phyloP scores from a whole-genome alignment of 2,113 vertebrate species.

The Beaufortia kweichowensis region DNA sequence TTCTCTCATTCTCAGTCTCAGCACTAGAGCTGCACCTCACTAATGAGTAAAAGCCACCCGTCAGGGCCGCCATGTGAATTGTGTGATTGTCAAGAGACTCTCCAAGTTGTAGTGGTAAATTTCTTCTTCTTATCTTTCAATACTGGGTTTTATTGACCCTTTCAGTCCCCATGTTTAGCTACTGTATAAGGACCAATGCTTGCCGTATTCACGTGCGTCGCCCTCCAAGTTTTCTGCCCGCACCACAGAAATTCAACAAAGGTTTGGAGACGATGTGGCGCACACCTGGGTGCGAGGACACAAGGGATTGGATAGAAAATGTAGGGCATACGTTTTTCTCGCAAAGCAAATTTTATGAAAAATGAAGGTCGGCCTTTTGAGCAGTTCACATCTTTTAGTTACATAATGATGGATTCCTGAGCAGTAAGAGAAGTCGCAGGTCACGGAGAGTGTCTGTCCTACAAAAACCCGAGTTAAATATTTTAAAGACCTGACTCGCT shows the following conservation, averaged over 20 bases:
- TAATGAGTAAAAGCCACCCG: constrained; percentile 43
- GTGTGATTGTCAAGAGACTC: constrained; percentile 50
- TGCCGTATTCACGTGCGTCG: constrained; percentile 32
- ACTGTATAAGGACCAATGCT: not conserved
- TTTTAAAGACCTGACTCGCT: constrained; percentile 43
- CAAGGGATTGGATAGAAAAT: constrained; percentile 50
- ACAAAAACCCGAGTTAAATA: constrained; percentile 52
- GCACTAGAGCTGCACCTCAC: constrained; percentile 18
- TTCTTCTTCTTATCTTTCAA: constrained; percentile 44
- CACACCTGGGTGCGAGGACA: constrained; percentile 31
- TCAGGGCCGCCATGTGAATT: constrained; percentile 47
- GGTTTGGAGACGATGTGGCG: constrained; percentile 40
- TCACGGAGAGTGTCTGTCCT: constrained; percentile 41
- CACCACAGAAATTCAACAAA: constrained; percentile 49
- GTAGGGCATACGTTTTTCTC: constrained; percentile 57
- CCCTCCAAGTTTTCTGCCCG: constrained; percentile 31
- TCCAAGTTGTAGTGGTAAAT: constrained; percentile 50
- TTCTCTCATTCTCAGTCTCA: not conserved
- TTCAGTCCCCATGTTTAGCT: constrained; percentile 5
- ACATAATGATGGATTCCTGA: constrained; percentile 43
- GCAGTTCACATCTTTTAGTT: constrained; percentile 50
- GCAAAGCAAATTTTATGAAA: constrained; percentile 51
- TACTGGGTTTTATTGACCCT: constrained; percentile 22
- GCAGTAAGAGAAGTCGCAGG: constrained; percentile 47
- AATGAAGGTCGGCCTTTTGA: constrained; percentile 50